Conservation (phyloP, 2,888 invertebrate genomes). For the Loripinus fragilis region DNA sequence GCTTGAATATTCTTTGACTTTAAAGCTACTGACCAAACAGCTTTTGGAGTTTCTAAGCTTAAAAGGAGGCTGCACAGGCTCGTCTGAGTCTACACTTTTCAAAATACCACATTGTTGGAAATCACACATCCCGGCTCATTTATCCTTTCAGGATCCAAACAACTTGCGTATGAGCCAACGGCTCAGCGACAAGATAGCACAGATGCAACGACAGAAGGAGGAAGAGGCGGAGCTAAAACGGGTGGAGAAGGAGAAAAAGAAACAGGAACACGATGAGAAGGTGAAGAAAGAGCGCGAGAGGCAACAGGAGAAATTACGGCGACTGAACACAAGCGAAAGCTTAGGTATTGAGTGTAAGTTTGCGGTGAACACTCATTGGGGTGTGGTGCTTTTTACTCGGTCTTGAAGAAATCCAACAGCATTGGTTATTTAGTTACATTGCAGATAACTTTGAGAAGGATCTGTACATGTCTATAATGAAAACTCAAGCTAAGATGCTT, state of each 20-base stretch:
- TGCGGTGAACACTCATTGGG: conserved; percentile 37
- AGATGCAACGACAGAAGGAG: conserved; percentile 70
- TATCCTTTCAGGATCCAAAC: conserved; percentile 68
- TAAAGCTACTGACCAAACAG: too few species aligned
- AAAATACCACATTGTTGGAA: too few species aligned
- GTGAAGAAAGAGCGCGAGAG: conserved; percentile 71
- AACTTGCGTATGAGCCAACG: conserved; percentile 70
- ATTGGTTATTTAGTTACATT: too few species aligned
- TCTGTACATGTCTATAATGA: too few species aligned
- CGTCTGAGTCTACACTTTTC: too few species aligned
- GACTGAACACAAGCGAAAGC: conserved; percentile 73
- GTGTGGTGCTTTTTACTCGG: conserved; percentile 1
- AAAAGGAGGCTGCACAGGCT: too few species aligned
- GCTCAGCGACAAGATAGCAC: conserved; percentile 70
- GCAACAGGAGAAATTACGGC: conserved; percentile 74
- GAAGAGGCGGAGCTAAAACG: conserved; percentile 72
- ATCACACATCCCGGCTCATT: too few species aligned
- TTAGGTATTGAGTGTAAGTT: conserved; percentile 69
- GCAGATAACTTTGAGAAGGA: too few species aligned
- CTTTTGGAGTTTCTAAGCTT: too few species aligned
- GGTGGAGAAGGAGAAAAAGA: conserved; percentile 70
- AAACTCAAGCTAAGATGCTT: too few species aligned
- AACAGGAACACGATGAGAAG: conserved; percentile 72
- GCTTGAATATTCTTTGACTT: too few species aligned
- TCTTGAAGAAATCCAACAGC: too few species aligned